Evolutionary conservation across 1,140 invertebrate genomes (phyloP).

Genomic region (Procambarus virginalis): DNA sequence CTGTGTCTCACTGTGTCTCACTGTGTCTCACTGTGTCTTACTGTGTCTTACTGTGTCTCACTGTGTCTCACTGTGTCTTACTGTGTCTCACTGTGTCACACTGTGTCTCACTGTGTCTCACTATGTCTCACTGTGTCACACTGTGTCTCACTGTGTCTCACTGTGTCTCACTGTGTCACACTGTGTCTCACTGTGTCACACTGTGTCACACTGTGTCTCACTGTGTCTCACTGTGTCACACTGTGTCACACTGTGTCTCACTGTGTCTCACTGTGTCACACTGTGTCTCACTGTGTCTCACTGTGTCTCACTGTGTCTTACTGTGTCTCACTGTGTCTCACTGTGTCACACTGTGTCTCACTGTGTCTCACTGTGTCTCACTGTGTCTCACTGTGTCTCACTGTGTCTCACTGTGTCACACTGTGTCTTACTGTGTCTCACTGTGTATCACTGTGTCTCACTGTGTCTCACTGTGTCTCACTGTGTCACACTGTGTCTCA

Average conservation of each 20-base stretch:
- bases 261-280: neutral
- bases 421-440: neutral
- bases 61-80: neutral
- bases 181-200: neutral
- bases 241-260: neutral
- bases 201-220: neutral
- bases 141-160: neutral
- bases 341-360: neutral
- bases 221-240: too few species aligned
- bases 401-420: slow-evolving; percentile 6
- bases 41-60: too few species aligned
- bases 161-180: neutral
- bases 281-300: too few species aligned
- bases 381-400: neutral
- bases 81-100: neutral
- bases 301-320: neutral
- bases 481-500: neutral
- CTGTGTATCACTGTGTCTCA: neutral
- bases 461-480: slow-evolving; percentile 14
- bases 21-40: neutral
- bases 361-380: neutral
- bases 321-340: neutral
- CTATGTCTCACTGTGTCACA: neutral
- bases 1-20: neutral
- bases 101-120: neutral